Evolutionary conservation across 2,797 vertebrate genomes (phyloP).

Genomic region (Sebastes melanostomus): DNA sequence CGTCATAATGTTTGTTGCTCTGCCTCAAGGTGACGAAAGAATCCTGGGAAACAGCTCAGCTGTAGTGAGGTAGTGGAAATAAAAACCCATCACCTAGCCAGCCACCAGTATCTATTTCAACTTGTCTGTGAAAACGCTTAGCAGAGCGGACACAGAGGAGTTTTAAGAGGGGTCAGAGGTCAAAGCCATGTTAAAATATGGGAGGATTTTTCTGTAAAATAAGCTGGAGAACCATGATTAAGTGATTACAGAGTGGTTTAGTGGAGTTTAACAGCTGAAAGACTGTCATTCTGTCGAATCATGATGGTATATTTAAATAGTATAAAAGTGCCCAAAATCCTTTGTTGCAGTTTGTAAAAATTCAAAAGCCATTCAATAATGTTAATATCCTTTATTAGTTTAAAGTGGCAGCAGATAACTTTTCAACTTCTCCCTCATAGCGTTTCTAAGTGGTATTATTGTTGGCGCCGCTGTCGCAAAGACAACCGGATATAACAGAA

Average conservation of each 20-base stretch:
- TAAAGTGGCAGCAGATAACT: not conserved
- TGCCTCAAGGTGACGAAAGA: slow-evolving; percentile 29
- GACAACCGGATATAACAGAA: not conserved
- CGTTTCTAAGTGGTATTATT: not conserved
- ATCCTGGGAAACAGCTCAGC: slow-evolving; percentile 26
- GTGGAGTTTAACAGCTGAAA: not conserved
- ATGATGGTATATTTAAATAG: not conserved
- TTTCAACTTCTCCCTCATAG: not conserved
- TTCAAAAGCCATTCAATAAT: not conserved
- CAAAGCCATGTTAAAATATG: not conserved
- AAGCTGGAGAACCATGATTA: slow-evolving; percentile 4
- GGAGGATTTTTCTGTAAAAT: slow-evolving; percentile 2
- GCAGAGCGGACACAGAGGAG: not conserved
- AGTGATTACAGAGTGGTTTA: slow-evolving; percentile 19
- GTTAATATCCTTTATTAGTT: not conserved
- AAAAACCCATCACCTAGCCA: not conserved
- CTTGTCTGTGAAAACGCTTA: slow-evolving; percentile 41
- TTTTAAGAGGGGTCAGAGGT: slow-evolving; percentile 1
- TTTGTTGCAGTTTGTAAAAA: not conserved
- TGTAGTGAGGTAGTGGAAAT: slow-evolving; percentile 31
- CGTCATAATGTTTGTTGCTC: slow-evolving; percentile 19
- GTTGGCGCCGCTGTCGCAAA: not conserved
- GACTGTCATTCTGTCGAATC: not conserved
- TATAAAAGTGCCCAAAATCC: not conserved
- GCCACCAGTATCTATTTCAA: slow-evolving; percentile 25